phyloP scores from a whole-genome alignment of 2,888 invertebrate genomes.

The Microchrysa polita region DNA sequence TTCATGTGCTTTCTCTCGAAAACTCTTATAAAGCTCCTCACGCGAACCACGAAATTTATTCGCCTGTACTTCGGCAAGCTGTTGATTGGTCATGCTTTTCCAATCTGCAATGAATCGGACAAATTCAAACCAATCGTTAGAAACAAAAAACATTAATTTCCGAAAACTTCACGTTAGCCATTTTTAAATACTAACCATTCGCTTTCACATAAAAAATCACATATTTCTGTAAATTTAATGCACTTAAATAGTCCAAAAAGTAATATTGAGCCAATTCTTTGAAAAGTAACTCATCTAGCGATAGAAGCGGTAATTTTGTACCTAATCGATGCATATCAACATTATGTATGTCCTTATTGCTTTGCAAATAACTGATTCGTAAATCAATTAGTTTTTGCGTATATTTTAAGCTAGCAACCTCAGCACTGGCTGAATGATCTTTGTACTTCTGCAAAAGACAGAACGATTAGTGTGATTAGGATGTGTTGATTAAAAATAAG shows the following conservation, averaged over 20 bases:
- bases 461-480: not conserved
- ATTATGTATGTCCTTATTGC: constrained; percentile 39
- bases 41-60: constrained; percentile 50
- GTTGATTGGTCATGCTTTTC: constrained; percentile 50
- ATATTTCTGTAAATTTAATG: constrained; percentile 53
- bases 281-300: constrained; percentile 53
- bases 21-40: constrained; percentile 50
- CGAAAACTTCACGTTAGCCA: not conserved
- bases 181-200: constrained; percentile 49
- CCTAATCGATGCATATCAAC: constrained; percentile 29
- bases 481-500: no score
- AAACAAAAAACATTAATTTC: no score
- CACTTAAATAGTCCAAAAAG: constrained; percentile 53
- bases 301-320: constrained; percentile 51
- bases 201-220: constrained; percentile 54
- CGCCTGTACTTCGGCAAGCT: constrained; percentile 49
- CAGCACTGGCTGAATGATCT: constrained; percentile 49
- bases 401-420: constrained; percentile 52
- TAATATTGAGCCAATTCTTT: constrained; percentile 53
- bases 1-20: constrained; percentile 52
- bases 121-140: not conserved
- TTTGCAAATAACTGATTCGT: constrained; percentile 52
- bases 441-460: constrained; percentile 50
- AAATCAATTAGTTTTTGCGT: constrained; percentile 54
- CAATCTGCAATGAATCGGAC: constrained; percentile 49